Percentiles rank a stretch among this genome's conserved stretches.
phyloP scores from a whole-genome alignment of 2,888 invertebrate species.

The Ernsta delagoae region DNA sequence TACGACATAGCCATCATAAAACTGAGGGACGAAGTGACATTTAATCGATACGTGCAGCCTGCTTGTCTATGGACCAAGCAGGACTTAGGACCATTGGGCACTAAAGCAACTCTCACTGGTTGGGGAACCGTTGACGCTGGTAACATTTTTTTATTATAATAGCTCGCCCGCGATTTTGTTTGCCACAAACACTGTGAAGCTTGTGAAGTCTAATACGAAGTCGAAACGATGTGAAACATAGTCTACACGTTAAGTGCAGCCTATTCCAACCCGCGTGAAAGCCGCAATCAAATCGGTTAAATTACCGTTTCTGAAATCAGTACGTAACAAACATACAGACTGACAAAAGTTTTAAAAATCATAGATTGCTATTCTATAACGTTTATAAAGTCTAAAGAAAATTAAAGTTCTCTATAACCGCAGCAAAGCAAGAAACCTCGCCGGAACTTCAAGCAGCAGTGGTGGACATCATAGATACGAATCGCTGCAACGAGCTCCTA shows the following conservation, averaged over 20 bases:
- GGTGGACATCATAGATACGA: slow-evolving; percentile 57
- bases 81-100: not conserved
- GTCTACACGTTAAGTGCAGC: too few species aligned
- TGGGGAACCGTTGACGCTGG: slow-evolving; percentile 5
- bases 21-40: not conserved
- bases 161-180: too few species aligned
- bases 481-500: slow-evolving; percentile 52
- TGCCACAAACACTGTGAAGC: too few species aligned
- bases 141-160: not conserved
- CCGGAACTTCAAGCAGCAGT: slow-evolving; percentile 59
- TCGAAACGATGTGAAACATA: too few species aligned
- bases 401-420: not conserved
- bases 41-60: not conserved
- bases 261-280: too few species aligned
- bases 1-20: slow-evolving; percentile 9
- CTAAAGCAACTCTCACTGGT: not conserved
- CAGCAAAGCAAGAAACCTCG: slow-evolving; percentile 50
- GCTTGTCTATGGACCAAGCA: not conserved
- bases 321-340: too few species aligned
- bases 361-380: too few species aligned
- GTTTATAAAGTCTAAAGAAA: too few species aligned
- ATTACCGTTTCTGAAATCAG: too few species aligned
- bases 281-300: too few species aligned
- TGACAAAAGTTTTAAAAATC: too few species aligned
- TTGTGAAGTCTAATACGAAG: too few species aligned